Percentiles rank a stretch among this genome's conserved stretches.
phyloP scores from a whole-genome alignment of 2,888 invertebrate genomes.

The Drosophila affinis region DNA sequence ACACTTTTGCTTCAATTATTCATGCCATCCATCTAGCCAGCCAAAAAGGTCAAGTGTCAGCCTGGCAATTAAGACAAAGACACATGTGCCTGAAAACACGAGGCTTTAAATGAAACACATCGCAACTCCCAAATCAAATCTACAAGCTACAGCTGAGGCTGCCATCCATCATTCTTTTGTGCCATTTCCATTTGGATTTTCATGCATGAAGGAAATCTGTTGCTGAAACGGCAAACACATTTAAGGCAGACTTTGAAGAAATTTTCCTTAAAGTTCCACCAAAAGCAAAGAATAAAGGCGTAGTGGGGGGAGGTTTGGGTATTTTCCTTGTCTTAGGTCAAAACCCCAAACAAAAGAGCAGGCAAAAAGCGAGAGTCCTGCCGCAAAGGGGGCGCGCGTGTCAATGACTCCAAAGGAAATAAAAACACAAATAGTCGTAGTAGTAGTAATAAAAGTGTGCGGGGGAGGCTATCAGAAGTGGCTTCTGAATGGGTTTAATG shows the following conservation, averaged over 20 bases:
- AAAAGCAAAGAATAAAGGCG: neutral
- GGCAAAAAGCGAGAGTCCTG: neutral
- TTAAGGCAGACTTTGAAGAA: neutral
- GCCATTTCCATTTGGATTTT: slow-evolving; percentile 30
- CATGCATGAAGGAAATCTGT: slow-evolving; percentile 38
- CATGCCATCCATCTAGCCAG: slow-evolving; percentile 35
- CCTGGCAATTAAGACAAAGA: slow-evolving; percentile 45
- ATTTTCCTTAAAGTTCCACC: neutral
- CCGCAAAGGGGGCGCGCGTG: slow-evolving; percentile 10
- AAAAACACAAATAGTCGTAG: slow-evolving; percentile 18
- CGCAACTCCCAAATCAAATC: slow-evolving; percentile 9
- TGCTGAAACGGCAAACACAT: slow-evolving; percentile 15
- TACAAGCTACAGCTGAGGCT: slow-evolving; percentile 29
- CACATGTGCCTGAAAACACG: slow-evolving; percentile 65
- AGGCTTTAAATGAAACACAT: slow-evolving; percentile 63
- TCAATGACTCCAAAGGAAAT: slow-evolving; percentile 37
- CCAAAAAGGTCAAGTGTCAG: slow-evolving; percentile 46
- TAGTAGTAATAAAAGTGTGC: slow-evolving; percentile 6
- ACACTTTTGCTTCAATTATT: slow-evolving; percentile 75
- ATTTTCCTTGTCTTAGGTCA: slow-evolving; percentile 7
- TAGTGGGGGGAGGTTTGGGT: neutral
- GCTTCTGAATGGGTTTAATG: neutral
- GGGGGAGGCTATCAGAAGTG: neutral
- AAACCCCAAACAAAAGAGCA: slow-evolving; percentile 5
- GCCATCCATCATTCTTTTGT: slow-evolving; percentile 35